Evolutionary conservation across 2,888 invertebrate species (phyloP).

Genomic region (Pammene aurita): DNA sequence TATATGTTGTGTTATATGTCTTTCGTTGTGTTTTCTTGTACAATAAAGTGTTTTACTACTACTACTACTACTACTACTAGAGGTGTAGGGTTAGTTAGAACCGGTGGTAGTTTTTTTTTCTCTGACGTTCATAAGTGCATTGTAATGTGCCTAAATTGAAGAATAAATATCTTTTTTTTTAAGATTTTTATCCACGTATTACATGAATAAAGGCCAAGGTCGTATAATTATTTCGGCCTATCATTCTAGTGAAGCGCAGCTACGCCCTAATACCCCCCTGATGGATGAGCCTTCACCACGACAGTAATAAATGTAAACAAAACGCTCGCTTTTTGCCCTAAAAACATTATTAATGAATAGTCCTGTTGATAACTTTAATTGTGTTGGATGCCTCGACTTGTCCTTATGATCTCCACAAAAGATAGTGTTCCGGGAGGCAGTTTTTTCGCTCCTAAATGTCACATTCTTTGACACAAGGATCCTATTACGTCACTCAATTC

Average conservation of each 20-base stretch:
- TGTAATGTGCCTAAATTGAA: too few relatives aligned
- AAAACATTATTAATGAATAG: conserved; percentile 74
- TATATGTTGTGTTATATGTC: too few relatives aligned
- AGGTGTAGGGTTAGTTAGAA: too few relatives aligned
- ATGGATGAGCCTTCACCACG: conserved; percentile 76
- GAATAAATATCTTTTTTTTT: too few relatives aligned
- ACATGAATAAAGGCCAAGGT: too few relatives aligned
- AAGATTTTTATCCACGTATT: too few relatives aligned
- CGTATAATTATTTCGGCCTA: conserved; percentile 33
- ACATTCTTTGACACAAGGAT: conserved; percentile 57
- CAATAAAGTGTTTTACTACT: too few relatives aligned
- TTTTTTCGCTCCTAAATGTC: conserved; percentile 58
- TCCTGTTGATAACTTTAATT: conserved; percentile 73
- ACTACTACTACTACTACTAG: too few relatives aligned
- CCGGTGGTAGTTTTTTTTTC: too few relatives aligned
- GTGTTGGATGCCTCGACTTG: conserved; percentile 64
- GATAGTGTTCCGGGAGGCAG: conserved; percentile 53
- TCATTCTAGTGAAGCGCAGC: conserved; percentile 55
- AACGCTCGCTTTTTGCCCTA: conserved; percentile 69
- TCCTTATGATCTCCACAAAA: conserved; percentile 62
- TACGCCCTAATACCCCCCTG: conserved; percentile 68
- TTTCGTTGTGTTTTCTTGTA: too few relatives aligned
- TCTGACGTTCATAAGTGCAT: too few relatives aligned
- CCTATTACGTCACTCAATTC: conserved; percentile 46
- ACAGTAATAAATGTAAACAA: conserved; percentile 82